Conservation (phyloP, 2,113 vertebrate genomes). For the Thamnophis sirtalis region DNA sequence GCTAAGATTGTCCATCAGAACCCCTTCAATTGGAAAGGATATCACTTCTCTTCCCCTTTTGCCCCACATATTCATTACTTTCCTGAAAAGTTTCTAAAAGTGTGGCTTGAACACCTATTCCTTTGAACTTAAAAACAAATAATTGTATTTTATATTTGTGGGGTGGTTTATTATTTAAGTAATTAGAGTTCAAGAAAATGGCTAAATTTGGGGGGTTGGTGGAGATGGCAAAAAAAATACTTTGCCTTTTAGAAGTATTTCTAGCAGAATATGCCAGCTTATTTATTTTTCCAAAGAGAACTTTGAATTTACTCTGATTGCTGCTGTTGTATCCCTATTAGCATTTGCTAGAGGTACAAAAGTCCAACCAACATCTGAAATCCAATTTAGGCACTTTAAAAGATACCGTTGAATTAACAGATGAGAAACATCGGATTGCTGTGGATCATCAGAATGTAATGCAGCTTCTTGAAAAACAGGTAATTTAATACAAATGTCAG, state of each 20-base stretch:
- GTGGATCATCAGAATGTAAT: slow-evolving; percentile 73
- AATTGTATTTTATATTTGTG: neutral
- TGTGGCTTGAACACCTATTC: neutral
- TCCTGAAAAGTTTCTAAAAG: neutral
- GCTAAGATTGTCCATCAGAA: neutral
- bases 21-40: neutral
- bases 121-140: neutral
- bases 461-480: slow-evolving; percentile 83
- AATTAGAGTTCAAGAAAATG: neutral
- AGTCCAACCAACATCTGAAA: slow-evolving; percentile 67
- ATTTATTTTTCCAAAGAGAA: neutral
- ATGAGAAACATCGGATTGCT: slow-evolving; percentile 54
- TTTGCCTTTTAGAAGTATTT: neutral
- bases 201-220: neutral
- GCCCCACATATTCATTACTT: neutral
- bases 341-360: slow-evolving; percentile 75
- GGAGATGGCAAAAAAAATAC: neutral
- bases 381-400: slow-evolving; percentile 70
- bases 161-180: neutral
- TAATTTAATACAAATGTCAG: slow-evolving; percentile 41
- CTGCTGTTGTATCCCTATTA: slow-evolving; percentile 30
- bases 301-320: neutral
- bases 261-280: neutral
- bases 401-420: slow-evolving; percentile 66
- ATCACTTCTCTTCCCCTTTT: neutral